These are phyloP conservation scores for Hylyphantes graminicola DNA, from an alignment of 1,140 invertebrate genomes.

Conservation along the genomic window DNA sequence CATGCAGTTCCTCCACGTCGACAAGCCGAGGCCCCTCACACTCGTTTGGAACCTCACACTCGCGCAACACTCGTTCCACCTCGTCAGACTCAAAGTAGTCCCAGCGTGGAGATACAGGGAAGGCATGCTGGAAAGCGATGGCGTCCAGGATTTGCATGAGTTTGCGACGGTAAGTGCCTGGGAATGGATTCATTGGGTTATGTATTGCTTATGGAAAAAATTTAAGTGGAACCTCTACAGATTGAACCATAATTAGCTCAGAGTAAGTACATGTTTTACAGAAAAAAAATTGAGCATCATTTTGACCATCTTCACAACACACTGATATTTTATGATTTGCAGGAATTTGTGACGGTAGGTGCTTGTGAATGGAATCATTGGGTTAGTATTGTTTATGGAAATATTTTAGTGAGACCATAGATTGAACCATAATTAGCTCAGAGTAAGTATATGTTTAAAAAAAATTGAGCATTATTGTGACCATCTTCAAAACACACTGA, in stretches of 20 bases:
- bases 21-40: conserved; percentile 67
- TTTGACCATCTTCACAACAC: too few species aligned
- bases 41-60: too few species aligned
- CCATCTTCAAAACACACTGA: too few species aligned
- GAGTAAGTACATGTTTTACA: too few species aligned
- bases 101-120: conserved; percentile 71
- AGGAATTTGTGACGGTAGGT: conserved; percentile 67
- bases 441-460: too few species aligned
- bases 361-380: not conserved
- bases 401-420: not conserved
- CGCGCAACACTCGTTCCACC: conserved; percentile 71
- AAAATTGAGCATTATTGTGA: too few species aligned
- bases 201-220: not conserved
- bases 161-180: conserved; percentile 61
- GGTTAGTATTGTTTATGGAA: not conserved
- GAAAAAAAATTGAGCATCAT: too few species aligned
- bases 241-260: too few species aligned
- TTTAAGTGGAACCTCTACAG: too few species aligned
- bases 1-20: conserved; percentile 74
- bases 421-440: too few species aligned
- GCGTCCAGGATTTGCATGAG: conserved; percentile 74
- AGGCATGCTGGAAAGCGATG: conserved; percentile 73
- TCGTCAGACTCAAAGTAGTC: conserved; percentile 74
- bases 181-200: not conserved
- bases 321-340: too few species aligned